Evolutionary conservation across 2,113 vertebrate species (phyloP).

Genomic region (Oryzias javanicus): DNA sequence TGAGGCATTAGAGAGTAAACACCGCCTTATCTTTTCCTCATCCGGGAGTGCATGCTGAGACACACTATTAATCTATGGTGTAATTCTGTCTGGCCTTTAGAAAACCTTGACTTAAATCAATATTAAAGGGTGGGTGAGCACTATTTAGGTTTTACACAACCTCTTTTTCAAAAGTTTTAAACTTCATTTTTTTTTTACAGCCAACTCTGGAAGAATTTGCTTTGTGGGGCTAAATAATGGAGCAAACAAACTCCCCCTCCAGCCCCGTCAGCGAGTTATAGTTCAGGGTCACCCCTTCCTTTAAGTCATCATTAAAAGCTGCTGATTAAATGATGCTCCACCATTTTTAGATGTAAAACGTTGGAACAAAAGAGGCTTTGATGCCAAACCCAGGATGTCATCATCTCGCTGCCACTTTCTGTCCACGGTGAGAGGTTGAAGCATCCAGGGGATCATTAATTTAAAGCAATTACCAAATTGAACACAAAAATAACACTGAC

Average conservation of each 20-base stretch:
- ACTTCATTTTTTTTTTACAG: no score
- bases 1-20: slow-evolving; percentile 58
- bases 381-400: slow-evolving; percentile 56
- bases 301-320: slow-evolving; percentile 66
- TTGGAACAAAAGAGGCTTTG: slow-evolving; percentile 47
- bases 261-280: slow-evolving; percentile 29
- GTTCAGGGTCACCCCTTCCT: slow-evolving; percentile 64
- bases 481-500: slow-evolving; percentile 58
- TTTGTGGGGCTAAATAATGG: no score
- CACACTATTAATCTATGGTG: slow-evolving; percentile 30
- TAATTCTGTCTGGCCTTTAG: slow-evolving; percentile 41
- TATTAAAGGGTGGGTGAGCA: slow-evolving; percentile 40
- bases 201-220: no score
- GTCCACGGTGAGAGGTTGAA: slow-evolving; percentile 32
- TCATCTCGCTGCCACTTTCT: slow-evolving; percentile 46
- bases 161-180: not conserved
- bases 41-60: slow-evolving; percentile 48
- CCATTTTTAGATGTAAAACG: slow-evolving; percentile 47
- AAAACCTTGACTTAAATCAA: slow-evolving; percentile 49
- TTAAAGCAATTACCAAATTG: slow-evolving; percentile 50
- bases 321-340: slow-evolving; percentile 44
- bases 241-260: not conserved
- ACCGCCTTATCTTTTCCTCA: slow-evolving; percentile 65
- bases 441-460: slow-evolving; percentile 52
- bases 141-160: slow-evolving; percentile 9